Evolutionary conservation across 30 jellyfish, hydroid and myxozoan species (phyloP).

Genomic region (Clytia hemisphaerica): DNA sequence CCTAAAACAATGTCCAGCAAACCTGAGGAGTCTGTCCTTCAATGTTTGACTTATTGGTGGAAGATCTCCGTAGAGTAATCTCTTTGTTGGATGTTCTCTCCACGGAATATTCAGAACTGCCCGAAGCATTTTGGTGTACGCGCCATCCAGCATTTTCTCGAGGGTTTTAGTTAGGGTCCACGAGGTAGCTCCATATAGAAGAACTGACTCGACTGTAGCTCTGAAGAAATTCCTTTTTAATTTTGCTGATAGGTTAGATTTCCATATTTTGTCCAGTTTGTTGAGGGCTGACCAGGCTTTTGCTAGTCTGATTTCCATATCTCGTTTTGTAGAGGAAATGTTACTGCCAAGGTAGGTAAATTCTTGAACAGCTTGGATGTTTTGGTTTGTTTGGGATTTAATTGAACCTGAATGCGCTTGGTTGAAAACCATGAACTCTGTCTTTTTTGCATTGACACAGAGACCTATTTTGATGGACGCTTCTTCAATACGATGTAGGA

Average conservation of each 20-base stretch:
- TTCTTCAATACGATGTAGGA: neutral
- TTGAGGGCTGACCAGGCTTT: slow-evolving; percentile 35
- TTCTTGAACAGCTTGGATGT: neutral
- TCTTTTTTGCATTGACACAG: slow-evolving; percentile 3
- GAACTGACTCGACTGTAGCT: slow-evolving; percentile 43
- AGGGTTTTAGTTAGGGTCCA: slow-evolving; percentile 37
- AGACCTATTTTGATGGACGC: slow-evolving; percentile 3
- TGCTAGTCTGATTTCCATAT: slow-evolving; percentile 10
- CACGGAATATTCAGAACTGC: slow-evolving; percentile 19
- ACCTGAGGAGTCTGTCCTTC: slow-evolving; percentile 14
- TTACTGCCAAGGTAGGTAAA: slow-evolving; percentile 23
- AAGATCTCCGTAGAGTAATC: slow-evolving; percentile 1
- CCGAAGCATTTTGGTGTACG: slow-evolving; percentile 15
- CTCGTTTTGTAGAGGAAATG: slow-evolving; percentile 22
- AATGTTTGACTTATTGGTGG: neutral
- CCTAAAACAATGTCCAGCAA: slow-evolving; percentile 41
- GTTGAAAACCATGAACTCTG: slow-evolving; percentile 12
- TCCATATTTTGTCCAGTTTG: neutral
- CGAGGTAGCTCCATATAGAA: slow-evolving; percentile 22
- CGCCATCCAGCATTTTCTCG: slow-evolving; percentile 25
- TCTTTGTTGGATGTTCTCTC: slow-evolving; percentile 6
- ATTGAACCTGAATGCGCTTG: no score
- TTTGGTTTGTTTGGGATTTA: neutral
- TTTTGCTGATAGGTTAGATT: slow-evolving; percentile 20
- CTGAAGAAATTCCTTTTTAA: slow-evolving; percentile 17